These are phyloP conservation scores for Cenopis cana DNA, from an alignment of 2,888 invertebrate genomes.

Conservation along the genomic window DNA sequence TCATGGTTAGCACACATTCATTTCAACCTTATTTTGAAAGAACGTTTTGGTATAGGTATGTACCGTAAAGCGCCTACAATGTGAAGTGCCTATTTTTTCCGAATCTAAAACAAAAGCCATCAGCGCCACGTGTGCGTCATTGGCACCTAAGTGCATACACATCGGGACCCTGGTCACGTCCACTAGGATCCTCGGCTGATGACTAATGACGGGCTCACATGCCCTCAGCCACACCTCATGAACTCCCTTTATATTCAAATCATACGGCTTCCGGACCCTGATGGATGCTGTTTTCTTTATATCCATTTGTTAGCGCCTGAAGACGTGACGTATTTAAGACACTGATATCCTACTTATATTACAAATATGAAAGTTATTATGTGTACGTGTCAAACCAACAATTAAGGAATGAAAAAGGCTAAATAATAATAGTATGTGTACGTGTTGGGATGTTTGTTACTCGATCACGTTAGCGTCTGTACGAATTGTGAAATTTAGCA, in stretches of 20 bases:
- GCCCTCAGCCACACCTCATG: slow-evolving; percentile 67
- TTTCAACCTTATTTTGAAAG: neutral
- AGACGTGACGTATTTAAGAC: slow-evolving; percentile 49
- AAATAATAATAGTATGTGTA: too few relatives aligned
- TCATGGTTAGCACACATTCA: too few relatives aligned
- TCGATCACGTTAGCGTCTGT: neutral
- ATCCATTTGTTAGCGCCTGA: slow-evolving; percentile 74
- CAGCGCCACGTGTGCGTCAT: slow-evolving; percentile 49
- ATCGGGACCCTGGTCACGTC: slow-evolving; percentile 73
- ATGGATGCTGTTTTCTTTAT: slow-evolving; percentile 82
- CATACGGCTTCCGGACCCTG: slow-evolving; percentile 79
- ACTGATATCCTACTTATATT: neutral
- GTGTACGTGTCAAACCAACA: too few relatives aligned
- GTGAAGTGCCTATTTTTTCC: neutral
- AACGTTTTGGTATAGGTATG: neutral
- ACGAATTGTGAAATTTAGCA: neutral
- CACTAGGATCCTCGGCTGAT: slow-evolving; percentile 66
- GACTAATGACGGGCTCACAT: slow-evolving; percentile 84
- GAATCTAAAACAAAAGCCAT: slow-evolving; percentile 38
- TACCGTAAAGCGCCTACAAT: neutral
- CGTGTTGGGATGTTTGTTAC: neutral
- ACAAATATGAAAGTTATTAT: neutral
- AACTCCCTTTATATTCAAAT: slow-evolving; percentile 82
- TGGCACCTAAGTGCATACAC: slow-evolving; percentile 62
- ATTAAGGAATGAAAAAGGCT: too few relatives aligned